Evolutionary conservation across 64 coral and sea anemone species (phyloP), one percentile per base, ranked within the genome.

Genomic region (Trachythela sp.): DNA sequence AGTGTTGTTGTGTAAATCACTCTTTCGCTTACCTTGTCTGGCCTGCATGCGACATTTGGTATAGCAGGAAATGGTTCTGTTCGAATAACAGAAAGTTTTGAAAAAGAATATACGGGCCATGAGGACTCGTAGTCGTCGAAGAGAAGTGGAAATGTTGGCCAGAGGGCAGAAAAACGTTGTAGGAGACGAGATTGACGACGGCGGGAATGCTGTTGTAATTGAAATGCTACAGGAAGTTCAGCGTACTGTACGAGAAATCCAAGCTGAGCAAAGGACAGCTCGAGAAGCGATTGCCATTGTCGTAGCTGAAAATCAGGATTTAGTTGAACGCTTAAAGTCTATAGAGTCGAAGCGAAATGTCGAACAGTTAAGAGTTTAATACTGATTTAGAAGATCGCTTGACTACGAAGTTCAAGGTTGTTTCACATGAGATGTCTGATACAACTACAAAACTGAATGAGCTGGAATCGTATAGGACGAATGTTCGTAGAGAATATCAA

Each of bases 31-130:
- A 22, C 18, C 2, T 59, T n/a, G n/a, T 59, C 2, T 59, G 54
- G 54, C 24, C 54, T 6, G 2, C 4, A 22, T 59, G 54, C 18
- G 30, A 68, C 59, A 22, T 68, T 68, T 68, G 59, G 71, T 77
- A n/a, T n/a, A 77, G 71, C 71, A 77, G 71, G 71, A 77, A 80
- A 80, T 80, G 75, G 75, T 80, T 80, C 30, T 34, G 9, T 68
- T 4, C n/a, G 20, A 68, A 22, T 31, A 6, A 68, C 6, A 31
- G 18, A 31, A n/a, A n/a, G n/a, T n/a, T n/a, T n/a, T n/a, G 20
- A n/a, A n/a, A 68, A 2, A 31, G 31, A 80, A 1, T 80, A 15
- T 29, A n/a, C n/a, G n/a, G 20, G 30, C 0, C 8, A 80, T 37
- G 75, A 8, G 20, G 8, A 80, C 75, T 80, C 75, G 75, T 15